Evolutionary conservation across 2,113 vertebrate genomes (phyloP), one percentile per base, ranked within the genome.

Genomic region (Steatornis caripensis): DNA sequence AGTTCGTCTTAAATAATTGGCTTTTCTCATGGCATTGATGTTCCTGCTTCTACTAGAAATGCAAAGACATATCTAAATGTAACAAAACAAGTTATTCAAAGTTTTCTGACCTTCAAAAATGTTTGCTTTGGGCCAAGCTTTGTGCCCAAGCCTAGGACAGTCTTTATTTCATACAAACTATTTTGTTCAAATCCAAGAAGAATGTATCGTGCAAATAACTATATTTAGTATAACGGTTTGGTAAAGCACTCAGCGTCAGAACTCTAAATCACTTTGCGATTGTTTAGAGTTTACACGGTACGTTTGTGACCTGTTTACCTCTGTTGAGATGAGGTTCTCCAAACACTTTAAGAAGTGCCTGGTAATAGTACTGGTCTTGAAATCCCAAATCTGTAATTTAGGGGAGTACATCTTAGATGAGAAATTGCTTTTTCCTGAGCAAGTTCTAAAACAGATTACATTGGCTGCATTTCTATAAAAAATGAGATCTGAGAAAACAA

Each of bases 311-410:
- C 45, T 75, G 54, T 89, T 90, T 90, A 60, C 20, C 26, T 68
- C 70, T 74, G 77, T 64, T 0, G 3, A 91, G 70, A 90, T 0
- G 1, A 82, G 41, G 23, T 83, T 95, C 54, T 91, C 60, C 70
- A 93, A 96, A 86, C 41, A 91, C 54, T 95, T 69, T 51, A 95
- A 85, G 70, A 74, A 89, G 88, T 89, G 26, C 87, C 39, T 87
- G 46, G 57, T 78, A 65, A 69, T 65, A 90, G 55, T 27, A 57
- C 45, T 37, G 77, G 34, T 78, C 71, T 65, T 82, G 34, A 94
- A 93, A 82, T 84, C 65, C 39, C 46, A 84, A 86, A 93, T 84
- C 54, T 77, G 46, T 86, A 39, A 71, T 78, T 90, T 84, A 36
- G 37, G 46, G 61, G 36, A 65, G 36, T 76, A 60, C 36, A 90